phyloP scores from a whole-genome alignment of 2,888 invertebrate species.

The Drosophila recens region DNA sequence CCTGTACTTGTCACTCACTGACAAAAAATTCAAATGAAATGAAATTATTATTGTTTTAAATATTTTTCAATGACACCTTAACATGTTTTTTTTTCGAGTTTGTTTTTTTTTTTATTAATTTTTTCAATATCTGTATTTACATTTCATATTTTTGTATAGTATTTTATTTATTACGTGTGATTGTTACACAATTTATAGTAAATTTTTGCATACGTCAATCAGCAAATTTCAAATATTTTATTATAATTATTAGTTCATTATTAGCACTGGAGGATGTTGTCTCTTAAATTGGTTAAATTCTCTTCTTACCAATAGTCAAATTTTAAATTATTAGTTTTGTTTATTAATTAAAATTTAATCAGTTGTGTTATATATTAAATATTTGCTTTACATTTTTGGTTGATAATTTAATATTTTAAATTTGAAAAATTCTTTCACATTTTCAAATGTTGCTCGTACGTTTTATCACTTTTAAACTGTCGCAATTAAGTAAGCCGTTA shows the following conservation, averaged over 20 bases:
- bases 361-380: not conserved
- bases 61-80: not conserved
- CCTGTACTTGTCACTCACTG: not conserved
- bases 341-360: not conserved
- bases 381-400: not conserved
- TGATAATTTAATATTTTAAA: not conserved
- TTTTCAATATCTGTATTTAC: not conserved
- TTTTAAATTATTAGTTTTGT: not conserved
- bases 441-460: not conserved
- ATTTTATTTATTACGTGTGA: not conserved
- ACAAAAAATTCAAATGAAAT: constrained; percentile 2
- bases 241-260: not conserved
- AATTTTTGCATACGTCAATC: not conserved
- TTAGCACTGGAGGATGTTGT: not conserved
- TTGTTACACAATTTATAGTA: not conserved
- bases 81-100: not conserved
- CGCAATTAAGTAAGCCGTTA: constrained; percentile 25
- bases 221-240: not conserved
- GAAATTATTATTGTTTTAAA: constrained; percentile 1
- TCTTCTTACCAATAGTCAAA: constrained; percentile 5
- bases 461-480: constrained; percentile 12
- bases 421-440: not conserved
- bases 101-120: too few relatives aligned
- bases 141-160: not conserved
- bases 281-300: not conserved